Conservation (phyloP, 2,113 vertebrate species). For the Hylia prasina region DNA sequence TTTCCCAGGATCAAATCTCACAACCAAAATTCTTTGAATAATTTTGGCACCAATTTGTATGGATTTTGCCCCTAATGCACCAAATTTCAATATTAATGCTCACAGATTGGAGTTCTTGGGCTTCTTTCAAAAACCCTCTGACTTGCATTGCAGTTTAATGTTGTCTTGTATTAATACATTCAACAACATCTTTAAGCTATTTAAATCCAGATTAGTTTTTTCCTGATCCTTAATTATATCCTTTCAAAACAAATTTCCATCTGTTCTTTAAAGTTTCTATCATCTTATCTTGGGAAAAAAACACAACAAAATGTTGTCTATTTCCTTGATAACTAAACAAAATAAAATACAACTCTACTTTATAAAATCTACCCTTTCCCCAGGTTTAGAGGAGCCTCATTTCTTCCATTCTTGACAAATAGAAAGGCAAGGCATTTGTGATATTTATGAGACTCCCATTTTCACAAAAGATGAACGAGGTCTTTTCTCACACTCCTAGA, state of each 20-base stretch:
- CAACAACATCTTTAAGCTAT: constrained; percentile 22
- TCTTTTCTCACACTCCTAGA: background rate
- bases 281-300: background rate
- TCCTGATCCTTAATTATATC: constrained; percentile 46
- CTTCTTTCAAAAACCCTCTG: background rate
- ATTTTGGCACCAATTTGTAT: background rate
- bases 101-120: background rate
- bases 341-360: background rate
- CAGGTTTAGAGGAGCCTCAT: background rate
- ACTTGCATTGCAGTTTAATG: background rate
- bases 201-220: constrained; percentile 47
- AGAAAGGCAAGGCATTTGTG: background rate
- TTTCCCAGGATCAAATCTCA: background rate
- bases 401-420: background rate
- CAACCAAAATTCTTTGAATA: background rate
- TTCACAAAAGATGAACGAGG: background rate
- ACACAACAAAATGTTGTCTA: background rate
- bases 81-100: background rate
- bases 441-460: background rate
- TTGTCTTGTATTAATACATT: background rate
- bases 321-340: background rate
- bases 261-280: constrained; percentile 3
- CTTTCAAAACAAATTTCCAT: constrained; percentile 43
- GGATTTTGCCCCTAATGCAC: background rate
- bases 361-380: background rate